Base-by-base conservation (phyloP, 2,113 vertebrate species). In the Dipodomys spectabilis region DNA sequence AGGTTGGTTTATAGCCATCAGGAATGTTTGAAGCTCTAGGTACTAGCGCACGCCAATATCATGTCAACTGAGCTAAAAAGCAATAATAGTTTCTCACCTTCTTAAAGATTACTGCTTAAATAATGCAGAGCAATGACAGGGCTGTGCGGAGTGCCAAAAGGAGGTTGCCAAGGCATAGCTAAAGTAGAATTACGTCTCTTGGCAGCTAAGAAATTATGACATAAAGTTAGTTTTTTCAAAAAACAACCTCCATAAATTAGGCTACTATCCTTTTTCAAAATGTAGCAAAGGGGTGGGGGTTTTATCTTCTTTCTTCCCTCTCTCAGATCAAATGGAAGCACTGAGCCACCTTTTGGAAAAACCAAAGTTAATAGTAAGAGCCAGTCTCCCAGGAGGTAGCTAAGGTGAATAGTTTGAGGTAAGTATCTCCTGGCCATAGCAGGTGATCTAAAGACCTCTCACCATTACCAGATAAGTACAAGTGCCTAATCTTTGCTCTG, bases 11-110 rank as follows among this genome's bases (percentile, higher is more conserved):
- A 87, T 0, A 39, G 98, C 98, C 97, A 98, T 96, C 39, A 95
- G 97, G 97, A 97, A 98, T 91, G 93, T 96, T 82, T 98, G 97
- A 98, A 97, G 97, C 95, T 95, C 93, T 86, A 86, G 81, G 94
- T 25, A 0, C 57, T 88, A 30, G 85, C 92, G 92, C 2, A 81
- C 62, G 97, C 97, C 97, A 98, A 86, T 86, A 92, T 92, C 96
- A 95, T 95, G 98, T 98, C 97, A 98, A 96, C 91, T 90, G 78
- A 39, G 94, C 95, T 97, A 96, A 97, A 98, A 96, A 96, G 97
- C 96, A 97, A 78, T 96, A 97, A 97, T 95, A 93, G 96, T 94
- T 98, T 98, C 97, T 97, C 98, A 98, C 97, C 97, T 98, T 98
- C 96, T 96, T 96, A 64, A 96, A 98, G 97, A 97, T 98, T 97